Conservation (phyloP, 1,140 invertebrate species). For the Gryllus bimaculatus region DNA sequence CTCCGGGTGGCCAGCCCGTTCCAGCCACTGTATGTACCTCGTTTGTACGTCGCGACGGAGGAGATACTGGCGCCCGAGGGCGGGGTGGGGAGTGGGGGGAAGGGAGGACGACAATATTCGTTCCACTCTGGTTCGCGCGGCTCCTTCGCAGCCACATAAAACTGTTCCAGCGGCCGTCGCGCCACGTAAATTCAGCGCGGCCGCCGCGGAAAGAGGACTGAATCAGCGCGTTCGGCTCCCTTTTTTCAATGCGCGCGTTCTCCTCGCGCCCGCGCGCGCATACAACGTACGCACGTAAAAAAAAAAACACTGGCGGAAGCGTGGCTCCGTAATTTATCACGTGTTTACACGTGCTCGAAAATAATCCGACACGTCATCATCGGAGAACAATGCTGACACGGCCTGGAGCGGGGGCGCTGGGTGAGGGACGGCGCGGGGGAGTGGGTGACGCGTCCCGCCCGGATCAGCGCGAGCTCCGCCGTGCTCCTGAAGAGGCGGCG, state of each 20-base stretch:
- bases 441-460: too few species aligned
- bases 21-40: not conserved
- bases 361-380: constrained; percentile 1
- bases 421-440: not conserved
- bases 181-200: not conserved
- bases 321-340: not conserved
- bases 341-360: constrained; percentile 3
- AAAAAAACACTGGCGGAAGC: not conserved
- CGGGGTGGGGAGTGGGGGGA: not conserved
- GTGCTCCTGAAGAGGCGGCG: too few species aligned
- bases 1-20: not conserved
- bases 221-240: not conserved
- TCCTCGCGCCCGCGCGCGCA: not conserved
- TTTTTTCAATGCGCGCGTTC: not conserved
- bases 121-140: not conserved
- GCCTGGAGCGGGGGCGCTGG: too few species aligned
- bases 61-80: not conserved
- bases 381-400: not conserved
- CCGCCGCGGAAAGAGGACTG: not conserved
- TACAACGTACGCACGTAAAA: not conserved
- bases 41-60: not conserved
- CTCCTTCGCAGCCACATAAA: not conserved
- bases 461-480: too few species aligned
- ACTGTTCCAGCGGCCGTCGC: not conserved
- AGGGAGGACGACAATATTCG: not conserved